Percentiles rank a stretch among this genome's conserved stretches.
phyloP scores from a whole-genome alignment of 1,140 invertebrate genomes.

The Heliconius nattereri region DNA sequence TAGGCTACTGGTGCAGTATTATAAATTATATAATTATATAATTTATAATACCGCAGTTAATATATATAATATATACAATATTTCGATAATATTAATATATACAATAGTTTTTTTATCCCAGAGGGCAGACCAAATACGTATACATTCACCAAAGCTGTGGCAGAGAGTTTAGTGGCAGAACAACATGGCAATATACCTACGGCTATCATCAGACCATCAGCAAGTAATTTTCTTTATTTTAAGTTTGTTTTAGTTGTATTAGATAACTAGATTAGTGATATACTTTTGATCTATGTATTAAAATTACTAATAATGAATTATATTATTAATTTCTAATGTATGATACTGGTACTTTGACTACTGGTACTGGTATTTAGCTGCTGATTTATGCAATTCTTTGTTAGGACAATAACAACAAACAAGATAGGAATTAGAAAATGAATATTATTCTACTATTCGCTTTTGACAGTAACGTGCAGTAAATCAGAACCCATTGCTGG shows the following conservation, averaged over 20 bases:
- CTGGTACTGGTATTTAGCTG: too few relatives aligned
- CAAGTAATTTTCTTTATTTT: conserved; percentile 73
- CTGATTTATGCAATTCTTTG: too few relatives aligned
- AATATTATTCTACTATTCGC: neutral
- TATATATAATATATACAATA: too few relatives aligned
- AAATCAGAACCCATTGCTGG: conserved; percentile 44
- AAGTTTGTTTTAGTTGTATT: neutral
- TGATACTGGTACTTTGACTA: too few relatives aligned
- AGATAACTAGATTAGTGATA: neutral
- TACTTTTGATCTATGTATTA: too few relatives aligned
- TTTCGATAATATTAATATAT: too few relatives aligned
- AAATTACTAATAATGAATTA: neutral
- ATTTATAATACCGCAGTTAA: too few relatives aligned
- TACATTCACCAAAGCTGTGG: conserved; percentile 86
- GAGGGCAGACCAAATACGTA: conserved; percentile 82
- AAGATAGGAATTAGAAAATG: too few relatives aligned
- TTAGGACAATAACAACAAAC: too few relatives aligned
- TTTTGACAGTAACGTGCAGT: conserved; percentile 42
- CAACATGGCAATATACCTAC: conserved; percentile 82
- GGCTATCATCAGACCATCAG: conserved; percentile 89
- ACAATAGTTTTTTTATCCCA: neutral
- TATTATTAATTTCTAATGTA: neutral
- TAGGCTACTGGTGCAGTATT: neutral
- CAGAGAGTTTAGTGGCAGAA: conserved; percentile 82
- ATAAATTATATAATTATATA: neutral